These are phyloP conservation scores for Pristionchus mayeri DNA, from an alignment of 2,888 invertebrate species.

Conservation along the genomic window DNA sequence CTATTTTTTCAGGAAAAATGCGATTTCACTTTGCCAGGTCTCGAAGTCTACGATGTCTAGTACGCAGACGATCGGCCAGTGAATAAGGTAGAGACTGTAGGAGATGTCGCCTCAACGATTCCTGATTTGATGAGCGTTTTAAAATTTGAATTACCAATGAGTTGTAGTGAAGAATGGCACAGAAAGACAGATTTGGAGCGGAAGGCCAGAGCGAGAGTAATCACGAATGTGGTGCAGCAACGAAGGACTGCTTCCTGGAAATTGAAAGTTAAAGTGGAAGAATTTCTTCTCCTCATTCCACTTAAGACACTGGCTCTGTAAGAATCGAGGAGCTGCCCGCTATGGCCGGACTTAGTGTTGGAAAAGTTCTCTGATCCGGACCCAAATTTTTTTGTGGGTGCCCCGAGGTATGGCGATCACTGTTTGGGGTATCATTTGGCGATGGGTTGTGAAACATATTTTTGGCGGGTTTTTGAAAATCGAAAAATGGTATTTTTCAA, in stretches of 20 bases:
- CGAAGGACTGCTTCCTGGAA: too few relatives aligned
- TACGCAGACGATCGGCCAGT: constrained; percentile 6
- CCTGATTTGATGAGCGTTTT: too few relatives aligned
- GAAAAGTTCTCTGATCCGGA: neutral
- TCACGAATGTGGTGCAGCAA: too few relatives aligned
- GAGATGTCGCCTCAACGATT: neutral
- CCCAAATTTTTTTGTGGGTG: neutral
- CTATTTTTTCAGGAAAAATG: too few relatives aligned
- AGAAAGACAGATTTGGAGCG: too few relatives aligned
- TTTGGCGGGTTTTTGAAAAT: neutral
- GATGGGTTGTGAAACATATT: neutral
- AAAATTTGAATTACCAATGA: too few relatives aligned
- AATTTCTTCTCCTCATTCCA: too few relatives aligned
- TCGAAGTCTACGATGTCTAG: neutral
- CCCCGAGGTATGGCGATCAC: neutral
- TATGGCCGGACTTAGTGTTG: neutral
- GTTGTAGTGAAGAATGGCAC: too few relatives aligned
- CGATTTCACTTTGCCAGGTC: neutral
- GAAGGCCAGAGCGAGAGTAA: too few relatives aligned
- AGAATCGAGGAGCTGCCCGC: neutral
- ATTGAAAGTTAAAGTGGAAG: too few relatives aligned
- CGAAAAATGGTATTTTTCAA: neutral
- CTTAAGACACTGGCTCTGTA: neutral
- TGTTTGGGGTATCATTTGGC: neutral
- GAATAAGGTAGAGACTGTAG: constrained; percentile 13